Evolutionary conservation across 2,797 vertebrate species (phyloP).

Genomic region (Staurois parvus): DNA sequence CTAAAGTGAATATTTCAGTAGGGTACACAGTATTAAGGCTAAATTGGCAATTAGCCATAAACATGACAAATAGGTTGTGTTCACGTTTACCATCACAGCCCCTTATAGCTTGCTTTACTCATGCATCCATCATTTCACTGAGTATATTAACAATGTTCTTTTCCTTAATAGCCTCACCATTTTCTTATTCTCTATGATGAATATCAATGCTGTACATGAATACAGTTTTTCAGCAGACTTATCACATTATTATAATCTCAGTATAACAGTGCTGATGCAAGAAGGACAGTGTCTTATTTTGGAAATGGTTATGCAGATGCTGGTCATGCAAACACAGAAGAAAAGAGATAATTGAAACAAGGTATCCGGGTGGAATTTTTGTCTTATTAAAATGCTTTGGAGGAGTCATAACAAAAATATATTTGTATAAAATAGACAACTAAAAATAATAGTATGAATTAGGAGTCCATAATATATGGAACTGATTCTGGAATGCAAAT

Average conservation of each 20-base stretch:
- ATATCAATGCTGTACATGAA: background rate
- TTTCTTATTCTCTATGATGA: background rate
- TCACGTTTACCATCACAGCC: too few relatives aligned
- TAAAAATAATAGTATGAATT: constrained; percentile 47
- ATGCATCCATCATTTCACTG: too few relatives aligned
- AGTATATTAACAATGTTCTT: background rate
- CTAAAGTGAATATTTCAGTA: background rate
- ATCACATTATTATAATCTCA: constrained; percentile 25
- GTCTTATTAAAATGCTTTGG: constrained; percentile 65
- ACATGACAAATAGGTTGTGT: background rate
- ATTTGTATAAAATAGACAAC: constrained; percentile 26
- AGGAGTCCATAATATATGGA: constrained; percentile 12
- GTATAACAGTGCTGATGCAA: constrained; percentile 62
- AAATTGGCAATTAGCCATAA: background rate
- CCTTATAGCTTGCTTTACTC: too few relatives aligned
- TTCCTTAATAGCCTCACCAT: background rate
- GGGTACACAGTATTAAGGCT: background rate
- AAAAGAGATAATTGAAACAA: constrained; percentile 78
- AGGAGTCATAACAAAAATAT: constrained; percentile 45
- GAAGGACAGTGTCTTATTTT: constrained; percentile 66
- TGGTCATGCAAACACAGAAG: constrained; percentile 77
- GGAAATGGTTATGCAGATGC: constrained; percentile 71
- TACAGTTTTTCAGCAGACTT: background rate
- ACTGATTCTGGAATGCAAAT: constrained; percentile 13
- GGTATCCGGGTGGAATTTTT: constrained; percentile 73